Conservation (phyloP, 2,888 invertebrate genomes). For the Xestia c-nigrum region DNA sequence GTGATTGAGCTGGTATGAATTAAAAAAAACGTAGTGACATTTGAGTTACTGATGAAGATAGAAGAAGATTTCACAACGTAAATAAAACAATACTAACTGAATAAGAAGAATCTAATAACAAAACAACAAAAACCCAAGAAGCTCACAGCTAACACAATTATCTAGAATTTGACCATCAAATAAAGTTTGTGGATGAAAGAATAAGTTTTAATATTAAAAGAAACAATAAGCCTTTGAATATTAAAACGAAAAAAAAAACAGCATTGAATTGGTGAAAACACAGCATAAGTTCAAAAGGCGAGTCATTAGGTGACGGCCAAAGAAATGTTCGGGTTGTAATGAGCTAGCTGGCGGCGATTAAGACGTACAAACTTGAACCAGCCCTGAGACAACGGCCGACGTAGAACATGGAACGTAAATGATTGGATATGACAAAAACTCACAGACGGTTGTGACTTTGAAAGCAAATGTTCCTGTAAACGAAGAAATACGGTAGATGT, state of each 20-base stretch:
- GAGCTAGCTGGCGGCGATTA: constrained; percentile 85
- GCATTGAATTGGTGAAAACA: constrained; percentile 71
- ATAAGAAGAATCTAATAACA: not conserved
- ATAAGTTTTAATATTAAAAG: constrained; percentile 58
- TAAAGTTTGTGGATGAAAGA: constrained; percentile 38
- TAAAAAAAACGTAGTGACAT: not conserved
- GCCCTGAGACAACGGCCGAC: constrained; percentile 78
- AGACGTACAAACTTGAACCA: constrained; percentile 83
- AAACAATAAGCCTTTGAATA: constrained; percentile 72
- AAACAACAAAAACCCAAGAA: constrained; percentile 32
- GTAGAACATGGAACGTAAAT: constrained; percentile 57
- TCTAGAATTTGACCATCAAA: constrained; percentile 34
- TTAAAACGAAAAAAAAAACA: constrained; percentile 67
- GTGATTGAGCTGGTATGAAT: not conserved
- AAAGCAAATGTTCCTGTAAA: not conserved
- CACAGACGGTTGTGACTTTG: constrained; percentile 1
- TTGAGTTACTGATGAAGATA: not conserved
- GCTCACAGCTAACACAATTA: constrained; percentile 34
- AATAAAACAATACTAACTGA: constrained; percentile 9
- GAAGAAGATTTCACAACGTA: not conserved
- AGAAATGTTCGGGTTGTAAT: constrained; percentile 84
- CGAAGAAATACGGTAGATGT: constrained; percentile 10
- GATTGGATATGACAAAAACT: constrained; percentile 61
- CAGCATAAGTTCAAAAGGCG: constrained; percentile 80
- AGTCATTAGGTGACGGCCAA: constrained; percentile 83